A percentile compares a stretch with the other conserved stretches of the same genome.
phyloP scores from a whole-genome alignment of 2,888 invertebrate genomes.

The Drosophila nigritarsus region DNA sequence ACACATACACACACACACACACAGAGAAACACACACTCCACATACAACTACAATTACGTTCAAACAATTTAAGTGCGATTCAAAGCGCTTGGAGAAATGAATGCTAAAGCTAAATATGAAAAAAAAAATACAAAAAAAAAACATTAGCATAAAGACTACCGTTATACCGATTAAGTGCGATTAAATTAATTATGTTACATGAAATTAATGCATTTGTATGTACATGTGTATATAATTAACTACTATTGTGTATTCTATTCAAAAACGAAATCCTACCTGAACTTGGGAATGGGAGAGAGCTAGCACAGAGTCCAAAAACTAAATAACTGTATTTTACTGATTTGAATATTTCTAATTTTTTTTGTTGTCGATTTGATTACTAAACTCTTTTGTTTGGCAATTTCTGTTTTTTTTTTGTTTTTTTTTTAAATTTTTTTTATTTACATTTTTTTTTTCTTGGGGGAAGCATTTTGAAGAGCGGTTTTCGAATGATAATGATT shows the following conservation, averaged over 20 bases:
- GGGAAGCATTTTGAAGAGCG: constrained; percentile 46
- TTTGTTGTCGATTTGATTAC: constrained; percentile 53
- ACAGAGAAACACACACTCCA: constrained; percentile 7
- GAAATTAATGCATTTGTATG: constrained; percentile 56
- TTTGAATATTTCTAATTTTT: constrained; percentile 33
- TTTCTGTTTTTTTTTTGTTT: constrained; percentile 25
- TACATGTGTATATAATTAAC: constrained; percentile 56
- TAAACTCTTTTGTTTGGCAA: constrained; percentile 53
- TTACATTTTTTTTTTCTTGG: constrained; percentile 38
- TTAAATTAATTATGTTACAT: constrained; percentile 54
- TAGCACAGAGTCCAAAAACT: constrained; percentile 82
- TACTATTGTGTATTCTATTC: constrained; percentile 72
- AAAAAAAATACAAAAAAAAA: constrained; percentile 33
- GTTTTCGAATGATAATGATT: constrained; percentile 72
- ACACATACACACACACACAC: constrained; percentile 2
- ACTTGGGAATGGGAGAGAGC: constrained; percentile 86
- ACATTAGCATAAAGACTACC: constrained; percentile 43
- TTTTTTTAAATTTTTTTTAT: constrained; percentile 17
- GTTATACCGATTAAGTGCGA: constrained; percentile 61
- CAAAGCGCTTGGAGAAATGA: constrained; percentile 70
- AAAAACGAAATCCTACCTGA: constrained; percentile 82
- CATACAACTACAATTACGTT: constrained; percentile 14
- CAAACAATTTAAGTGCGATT: constrained; percentile 50
- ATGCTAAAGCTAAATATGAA: constrained; percentile 78
- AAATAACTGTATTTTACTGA: constrained; percentile 56